A percentile compares a stretch with the other conserved stretches of the same genome.
Conservation (phyloP, 1,140 invertebrate genomes). For the Antheraea pernyi region DNA sequence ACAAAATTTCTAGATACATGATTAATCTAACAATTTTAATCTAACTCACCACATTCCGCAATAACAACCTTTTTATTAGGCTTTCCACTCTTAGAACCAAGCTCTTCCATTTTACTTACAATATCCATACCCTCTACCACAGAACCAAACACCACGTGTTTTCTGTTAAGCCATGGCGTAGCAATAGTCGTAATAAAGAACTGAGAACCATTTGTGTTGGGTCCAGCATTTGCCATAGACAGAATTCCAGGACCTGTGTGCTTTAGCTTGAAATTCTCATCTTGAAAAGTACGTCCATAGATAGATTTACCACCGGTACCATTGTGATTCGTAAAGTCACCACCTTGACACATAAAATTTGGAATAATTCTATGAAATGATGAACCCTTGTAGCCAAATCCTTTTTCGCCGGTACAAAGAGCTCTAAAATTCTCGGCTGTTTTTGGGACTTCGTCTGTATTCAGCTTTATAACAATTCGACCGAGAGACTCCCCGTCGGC, state of each 20-base stretch:
- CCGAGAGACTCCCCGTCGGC: slow-evolving; percentile 82
- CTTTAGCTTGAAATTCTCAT: slow-evolving; percentile 90
- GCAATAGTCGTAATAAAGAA: slow-evolving; percentile 91
- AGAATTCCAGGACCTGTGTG: slow-evolving; percentile 87
- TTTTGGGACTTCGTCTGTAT: slow-evolving; percentile 86
- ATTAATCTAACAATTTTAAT: slow-evolving; percentile 24
- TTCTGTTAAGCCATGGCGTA: slow-evolving; percentile 90
- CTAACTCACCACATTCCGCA: slow-evolving; percentile 88
- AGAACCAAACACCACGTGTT: slow-evolving; percentile 93
- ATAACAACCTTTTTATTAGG: slow-evolving; percentile 88
- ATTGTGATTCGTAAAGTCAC: slow-evolving; percentile 89
- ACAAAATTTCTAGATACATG: neutral
- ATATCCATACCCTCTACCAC: slow-evolving; percentile 92
- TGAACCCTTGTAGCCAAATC: slow-evolving; percentile 89
- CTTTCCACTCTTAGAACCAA: slow-evolving; percentile 89
- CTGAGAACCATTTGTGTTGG: slow-evolving; percentile 91
- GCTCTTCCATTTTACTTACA: slow-evolving; percentile 85
- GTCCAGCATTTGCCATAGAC: slow-evolving; percentile 90
- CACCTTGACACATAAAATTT: slow-evolving; percentile 92
- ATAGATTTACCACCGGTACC: slow-evolving; percentile 91
- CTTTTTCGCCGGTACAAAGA: slow-evolving; percentile 90
- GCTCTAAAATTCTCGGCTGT: slow-evolving; percentile 91
- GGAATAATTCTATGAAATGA: slow-evolving; percentile 93
- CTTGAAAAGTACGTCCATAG: slow-evolving; percentile 88
- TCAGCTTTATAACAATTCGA: slow-evolving; percentile 87